phyloP scores from a whole-genome alignment of 2,888 invertebrate genomes.

The Leucophenga maculata region DNA sequence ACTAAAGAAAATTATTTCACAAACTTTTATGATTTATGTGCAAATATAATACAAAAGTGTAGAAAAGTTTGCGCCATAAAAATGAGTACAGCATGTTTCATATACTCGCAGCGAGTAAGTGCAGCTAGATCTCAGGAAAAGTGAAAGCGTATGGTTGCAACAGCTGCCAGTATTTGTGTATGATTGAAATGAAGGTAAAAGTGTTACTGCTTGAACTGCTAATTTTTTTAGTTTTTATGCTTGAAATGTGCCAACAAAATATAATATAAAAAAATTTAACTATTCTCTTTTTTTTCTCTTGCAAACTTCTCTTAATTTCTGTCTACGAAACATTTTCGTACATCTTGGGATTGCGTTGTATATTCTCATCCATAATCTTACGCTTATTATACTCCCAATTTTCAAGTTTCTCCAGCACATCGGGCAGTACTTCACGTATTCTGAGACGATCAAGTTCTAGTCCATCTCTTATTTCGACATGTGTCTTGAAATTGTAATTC shows the following conservation, averaged over 20 bases:
- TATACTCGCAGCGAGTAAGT: background rate
- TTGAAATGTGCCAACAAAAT: background rate
- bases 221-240: slow-evolving; percentile 2
- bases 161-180: slow-evolving; percentile 48
- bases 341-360: slow-evolving; percentile 67
- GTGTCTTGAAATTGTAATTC: slow-evolving; percentile 69
- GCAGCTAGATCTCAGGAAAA: background rate
- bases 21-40: slow-evolving; percentile 62
- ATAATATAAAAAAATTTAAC: slow-evolving; percentile 40
- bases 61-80: slow-evolving; percentile 46
- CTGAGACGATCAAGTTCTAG: slow-evolving; percentile 58
- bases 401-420: slow-evolving; percentile 55
- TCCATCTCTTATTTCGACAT: slow-evolving; percentile 67
- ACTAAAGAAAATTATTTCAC: slow-evolving; percentile 49
- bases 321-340: slow-evolving; percentile 63
- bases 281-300: slow-evolving; percentile 24
- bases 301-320: too few species aligned
- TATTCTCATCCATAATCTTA: slow-evolving; percentile 68
- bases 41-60: slow-evolving; percentile 55
- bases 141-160: slow-evolving; percentile 39
- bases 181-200: background rate
- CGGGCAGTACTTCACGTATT: slow-evolving; percentile 53
- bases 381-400: slow-evolving; percentile 59
- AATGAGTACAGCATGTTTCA: slow-evolving; percentile 11
- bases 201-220: background rate